phyloP scores from a whole-genome alignment of 2,113 vertebrate species.

The Limnothrissa miodon region DNA sequence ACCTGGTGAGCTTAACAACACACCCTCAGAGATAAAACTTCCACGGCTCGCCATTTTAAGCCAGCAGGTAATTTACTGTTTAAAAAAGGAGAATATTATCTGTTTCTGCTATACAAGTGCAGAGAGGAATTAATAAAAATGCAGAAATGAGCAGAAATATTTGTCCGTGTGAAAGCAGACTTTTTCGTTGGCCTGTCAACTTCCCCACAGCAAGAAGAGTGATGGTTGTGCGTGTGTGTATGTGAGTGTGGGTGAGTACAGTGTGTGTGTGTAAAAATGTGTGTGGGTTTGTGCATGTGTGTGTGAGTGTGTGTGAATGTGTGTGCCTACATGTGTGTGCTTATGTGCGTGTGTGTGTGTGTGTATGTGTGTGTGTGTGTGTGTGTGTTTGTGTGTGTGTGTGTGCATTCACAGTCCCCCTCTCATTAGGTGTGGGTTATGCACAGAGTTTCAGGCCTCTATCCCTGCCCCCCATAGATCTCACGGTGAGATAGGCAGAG shows the following conservation, averaged over 20 bases:
- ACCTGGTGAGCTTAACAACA: background rate
- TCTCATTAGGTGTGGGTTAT: conserved; percentile 30
- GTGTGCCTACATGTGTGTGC: too few relatives aligned
- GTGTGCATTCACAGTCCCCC: background rate
- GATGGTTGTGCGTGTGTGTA: background rate
- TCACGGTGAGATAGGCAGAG: conserved; percentile 45
- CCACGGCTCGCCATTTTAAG: background rate
- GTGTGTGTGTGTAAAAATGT: background rate
- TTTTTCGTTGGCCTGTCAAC: background rate
- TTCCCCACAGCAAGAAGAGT: background rate
- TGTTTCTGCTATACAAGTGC: background rate
- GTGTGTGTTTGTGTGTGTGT: background rate
- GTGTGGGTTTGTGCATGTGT: background rate
- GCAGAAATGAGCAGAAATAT: background rate
- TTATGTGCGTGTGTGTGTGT: background rate
- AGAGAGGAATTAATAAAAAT: background rate
- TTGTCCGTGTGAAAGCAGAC: conserved; percentile 1
- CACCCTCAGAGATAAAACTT: background rate
- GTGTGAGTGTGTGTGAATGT: background rate
- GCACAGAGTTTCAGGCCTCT: conserved; percentile 36
- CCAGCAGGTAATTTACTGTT: background rate
- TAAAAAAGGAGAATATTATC: background rate
- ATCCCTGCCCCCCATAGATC: conserved; percentile 31
- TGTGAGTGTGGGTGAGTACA: background rate
- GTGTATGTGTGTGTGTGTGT: background rate